phyloP scores from a whole-genome alignment of 2,888 invertebrate species.

The Actias luna region DNA sequence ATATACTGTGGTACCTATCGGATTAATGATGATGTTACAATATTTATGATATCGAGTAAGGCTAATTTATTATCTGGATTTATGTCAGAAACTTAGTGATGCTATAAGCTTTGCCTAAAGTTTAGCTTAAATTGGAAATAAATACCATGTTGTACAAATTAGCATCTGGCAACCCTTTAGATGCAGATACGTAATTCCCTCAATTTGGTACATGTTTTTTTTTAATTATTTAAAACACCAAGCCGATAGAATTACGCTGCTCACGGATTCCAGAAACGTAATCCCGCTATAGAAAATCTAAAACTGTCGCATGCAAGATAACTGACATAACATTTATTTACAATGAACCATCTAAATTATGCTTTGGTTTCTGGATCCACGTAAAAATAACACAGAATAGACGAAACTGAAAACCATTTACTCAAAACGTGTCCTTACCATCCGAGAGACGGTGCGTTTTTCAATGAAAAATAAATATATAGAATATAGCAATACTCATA shows the following conservation, averaged over 20 bases:
- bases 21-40: no score
- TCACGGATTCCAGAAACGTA: slow-evolving; percentile 59
- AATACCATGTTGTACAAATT: background rate
- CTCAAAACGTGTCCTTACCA: slow-evolving; percentile 73
- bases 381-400: slow-evolving; percentile 49
- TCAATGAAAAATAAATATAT: slow-evolving; percentile 55
- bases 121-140: background rate
- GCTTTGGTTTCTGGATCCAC: slow-evolving; percentile 60
- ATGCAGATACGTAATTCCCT: slow-evolving; percentile 48
- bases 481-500: slow-evolving; percentile 45
- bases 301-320: slow-evolving; percentile 7
- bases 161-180: slow-evolving; percentile 51
- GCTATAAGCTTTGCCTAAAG: background rate
- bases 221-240: slow-evolving; percentile 26
- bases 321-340: slow-evolving; percentile 26
- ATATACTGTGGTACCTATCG: no score
- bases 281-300: slow-evolving; percentile 6
- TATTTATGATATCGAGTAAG: background rate
- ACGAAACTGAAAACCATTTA: slow-evolving; percentile 47
- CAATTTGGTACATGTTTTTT: slow-evolving; percentile 38
- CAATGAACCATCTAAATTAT: slow-evolving; percentile 29
- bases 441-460: slow-evolving; percentile 70
- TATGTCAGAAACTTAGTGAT: background rate
- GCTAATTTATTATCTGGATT: background rate
- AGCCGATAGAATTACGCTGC: slow-evolving; percentile 57